Base-by-base conservation (phyloP, 2,797 vertebrate genomes). In the Xyrichtys novacula region DNA sequence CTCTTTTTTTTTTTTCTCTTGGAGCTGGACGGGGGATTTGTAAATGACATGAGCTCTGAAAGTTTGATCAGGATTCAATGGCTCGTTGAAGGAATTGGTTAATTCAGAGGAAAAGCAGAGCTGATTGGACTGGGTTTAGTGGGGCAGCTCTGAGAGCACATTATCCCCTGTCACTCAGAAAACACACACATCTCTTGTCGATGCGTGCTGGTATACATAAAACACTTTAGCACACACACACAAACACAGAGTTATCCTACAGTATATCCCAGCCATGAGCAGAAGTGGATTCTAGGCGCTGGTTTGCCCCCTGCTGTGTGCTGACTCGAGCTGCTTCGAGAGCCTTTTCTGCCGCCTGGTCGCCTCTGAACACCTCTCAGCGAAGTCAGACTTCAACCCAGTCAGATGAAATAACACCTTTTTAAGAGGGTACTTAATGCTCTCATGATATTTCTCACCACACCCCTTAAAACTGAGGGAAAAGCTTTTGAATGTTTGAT, bases 291-390 rank as follows among this genome's bases (percentile, higher is more conserved):
- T 86, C 52, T 50, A 85, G 80, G 90, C 58, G 66, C 85, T 85
- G 76, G 74, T 66, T 88, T 91, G 90, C 89, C 90, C 90, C 86
- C 90, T 90, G 70, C 89, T 87, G 89, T 85, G 81, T 57, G 70
- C 34, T 71, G 53, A 65, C 76, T 57, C 12, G 7, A 73, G 79
- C 75, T 88, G 80, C 82, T 78, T 56, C 57, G 2, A 40, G 16
- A 81, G 29, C 8, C 31, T 28, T 42, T 26, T 48, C 31, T 26
- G 1, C 73, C 42, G 38, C 26, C 42, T 43, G 19, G 47, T 7
- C 40, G 10, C 31, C 36, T n/a, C 62, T 54, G 31, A n/a, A 17
- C 5, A 28, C 7, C 15, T 26, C 23, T 36, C 46, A 20, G 52
- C 20, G 58, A 64, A 71, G 32, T 22, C 63, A 34, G 19, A 2